A percentile compares a stretch with the other conserved stretches of the same genome.
phyloP scores from a whole-genome alignment of 2,888 invertebrate species.

The Mythimna loreyi region DNA sequence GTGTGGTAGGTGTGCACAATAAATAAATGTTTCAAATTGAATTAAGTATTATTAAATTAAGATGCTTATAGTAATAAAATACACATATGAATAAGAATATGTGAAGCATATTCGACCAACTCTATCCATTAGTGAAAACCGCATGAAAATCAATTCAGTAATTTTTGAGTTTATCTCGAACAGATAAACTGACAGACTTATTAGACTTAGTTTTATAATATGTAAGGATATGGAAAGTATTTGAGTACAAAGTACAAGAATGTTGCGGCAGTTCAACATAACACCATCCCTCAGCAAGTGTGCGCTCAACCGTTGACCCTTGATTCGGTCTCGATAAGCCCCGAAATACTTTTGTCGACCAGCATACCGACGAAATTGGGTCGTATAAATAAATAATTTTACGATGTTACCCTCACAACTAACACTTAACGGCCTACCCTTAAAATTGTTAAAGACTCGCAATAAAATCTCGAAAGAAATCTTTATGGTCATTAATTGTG shows the following conservation, averaged over 20 bases:
- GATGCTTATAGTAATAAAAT: too few species aligned
- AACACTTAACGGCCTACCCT: conserved; percentile 81
- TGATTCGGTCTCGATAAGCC: conserved; percentile 87
- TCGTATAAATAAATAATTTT: conserved; percentile 89
- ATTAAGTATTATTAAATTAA: too few species aligned
- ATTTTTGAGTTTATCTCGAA: too few species aligned
- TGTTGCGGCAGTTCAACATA: conserved; percentile 63
- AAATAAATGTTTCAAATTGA: too few species aligned
- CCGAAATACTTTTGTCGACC: conserved; percentile 88
- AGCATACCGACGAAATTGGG: conserved; percentile 86
- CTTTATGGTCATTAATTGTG: conserved; percentile 73
- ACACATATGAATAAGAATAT: too few species aligned
- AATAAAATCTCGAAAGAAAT: conserved; percentile 75
- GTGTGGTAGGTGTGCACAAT: too few species aligned
- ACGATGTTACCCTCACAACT: conserved; percentile 83
- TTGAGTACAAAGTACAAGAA: conserved; percentile 23
- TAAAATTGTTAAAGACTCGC: conserved; percentile 79
- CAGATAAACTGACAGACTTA: too few species aligned
- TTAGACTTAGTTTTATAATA: too few species aligned
- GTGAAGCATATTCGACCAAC: too few species aligned
- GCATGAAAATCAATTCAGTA: too few species aligned
- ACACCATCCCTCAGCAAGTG: conserved; percentile 77
- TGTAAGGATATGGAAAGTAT: background rate
- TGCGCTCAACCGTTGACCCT: conserved; percentile 87
- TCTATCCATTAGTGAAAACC: too few species aligned